A percentile compares a stretch with the other conserved stretches of the same genome.
Conservation (phyloP, 1,140 invertebrate genomes). For the Eciton burchellii region DNA sequence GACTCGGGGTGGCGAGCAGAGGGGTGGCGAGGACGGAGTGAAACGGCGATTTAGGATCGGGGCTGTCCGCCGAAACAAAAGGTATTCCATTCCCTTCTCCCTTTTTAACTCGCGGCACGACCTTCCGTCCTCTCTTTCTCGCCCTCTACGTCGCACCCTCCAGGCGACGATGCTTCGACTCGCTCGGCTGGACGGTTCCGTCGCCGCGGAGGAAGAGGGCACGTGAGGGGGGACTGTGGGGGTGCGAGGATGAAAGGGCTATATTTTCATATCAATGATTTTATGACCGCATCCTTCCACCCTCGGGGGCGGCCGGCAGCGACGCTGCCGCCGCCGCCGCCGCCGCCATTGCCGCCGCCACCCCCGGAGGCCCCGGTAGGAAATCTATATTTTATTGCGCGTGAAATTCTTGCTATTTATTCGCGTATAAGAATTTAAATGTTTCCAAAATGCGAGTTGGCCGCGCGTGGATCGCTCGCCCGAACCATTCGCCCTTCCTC, state of each 20-base stretch:
- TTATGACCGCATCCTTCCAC: slow-evolving; percentile 84
- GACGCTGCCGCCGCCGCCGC: slow-evolving; percentile 35
- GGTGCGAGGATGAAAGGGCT: slow-evolving; percentile 74
- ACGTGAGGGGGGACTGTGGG: slow-evolving; percentile 29
- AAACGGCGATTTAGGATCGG: slow-evolving; percentile 70
- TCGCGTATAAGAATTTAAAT: slow-evolving; percentile 86
- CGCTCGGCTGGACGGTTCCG: slow-evolving; percentile 78
- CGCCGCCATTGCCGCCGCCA: slow-evolving; percentile 46
- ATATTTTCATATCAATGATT: slow-evolving; percentile 87
- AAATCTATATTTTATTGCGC: slow-evolving; percentile 86
- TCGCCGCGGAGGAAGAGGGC: slow-evolving; percentile 53
- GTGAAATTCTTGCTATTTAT: slow-evolving; percentile 86
- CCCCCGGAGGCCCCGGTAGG: slow-evolving; percentile 75
- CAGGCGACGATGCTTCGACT: slow-evolving; percentile 48
- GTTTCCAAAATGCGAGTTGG: slow-evolving; percentile 83
- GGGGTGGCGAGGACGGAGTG: slow-evolving; percentile 4
- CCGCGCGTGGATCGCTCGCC: slow-evolving; percentile 65
- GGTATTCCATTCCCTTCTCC: slow-evolving; percentile 68
- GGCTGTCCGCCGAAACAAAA: slow-evolving; percentile 78
- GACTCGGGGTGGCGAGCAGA: slow-evolving; percentile 22
- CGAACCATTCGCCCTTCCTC: neutral
- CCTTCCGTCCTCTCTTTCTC: slow-evolving; percentile 31
- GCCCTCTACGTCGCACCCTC: slow-evolving; percentile 45
- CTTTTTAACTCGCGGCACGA: slow-evolving; percentile 49
- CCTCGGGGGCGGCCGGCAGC: slow-evolving; percentile 71